A percentile compares a stretch with the other conserved stretches of the same genome.
Evolutionary conservation across 2,797 vertebrate genomes (phyloP).

Genomic region (Clarias laeviceps): DNA sequence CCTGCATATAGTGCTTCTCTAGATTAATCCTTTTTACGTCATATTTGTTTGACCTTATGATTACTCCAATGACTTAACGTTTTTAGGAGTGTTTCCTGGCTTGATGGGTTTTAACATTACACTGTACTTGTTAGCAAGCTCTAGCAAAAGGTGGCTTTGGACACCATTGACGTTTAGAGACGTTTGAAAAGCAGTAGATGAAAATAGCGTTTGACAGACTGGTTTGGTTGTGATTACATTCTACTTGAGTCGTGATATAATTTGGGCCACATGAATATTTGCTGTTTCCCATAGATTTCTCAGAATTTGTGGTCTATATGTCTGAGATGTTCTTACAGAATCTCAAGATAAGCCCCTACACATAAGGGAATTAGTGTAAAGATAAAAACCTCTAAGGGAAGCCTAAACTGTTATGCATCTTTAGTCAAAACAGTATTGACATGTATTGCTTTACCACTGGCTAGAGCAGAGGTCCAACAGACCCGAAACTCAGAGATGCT

Average conservation of each 20-base stretch:
- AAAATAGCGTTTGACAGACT: neutral
- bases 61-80: neutral
- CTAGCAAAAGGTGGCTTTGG: neutral
- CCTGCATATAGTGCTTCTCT: neutral
- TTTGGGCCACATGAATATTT: neutral
- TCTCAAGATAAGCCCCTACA: neutral
- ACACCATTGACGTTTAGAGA: neutral
- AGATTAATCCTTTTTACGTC: neutral
- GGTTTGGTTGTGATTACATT: neutral
- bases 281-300: neutral
- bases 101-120: neutral
- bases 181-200: conserved; percentile 7
- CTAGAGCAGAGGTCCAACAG: no score
- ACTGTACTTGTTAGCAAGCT: neutral
- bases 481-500: neutral
- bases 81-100: neutral
- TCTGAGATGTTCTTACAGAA: neutral
- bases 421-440: neutral
- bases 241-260: neutral
- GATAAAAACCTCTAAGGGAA: neutral
- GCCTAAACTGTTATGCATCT: neutral
- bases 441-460: neutral
- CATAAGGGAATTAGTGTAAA: neutral
- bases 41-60: neutral
- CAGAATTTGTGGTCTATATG: neutral